These are phyloP conservation scores for Sciurus vulgaris DNA, from an alignment of 2,797 vertebrate species.

Conservation along the genomic window DNA sequence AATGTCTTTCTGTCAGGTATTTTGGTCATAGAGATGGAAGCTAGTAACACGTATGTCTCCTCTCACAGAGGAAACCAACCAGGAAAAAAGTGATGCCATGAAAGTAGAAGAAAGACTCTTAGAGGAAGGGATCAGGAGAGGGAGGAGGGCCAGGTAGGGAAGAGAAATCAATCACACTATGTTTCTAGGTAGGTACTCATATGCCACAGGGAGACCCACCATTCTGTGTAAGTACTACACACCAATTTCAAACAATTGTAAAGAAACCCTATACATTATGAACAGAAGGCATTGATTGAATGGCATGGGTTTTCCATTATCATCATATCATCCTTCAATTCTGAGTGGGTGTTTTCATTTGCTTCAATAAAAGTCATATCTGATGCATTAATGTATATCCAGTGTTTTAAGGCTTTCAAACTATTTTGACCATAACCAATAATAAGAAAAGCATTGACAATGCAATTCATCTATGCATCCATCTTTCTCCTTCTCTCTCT, in stretches of 20 bases:
- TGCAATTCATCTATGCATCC: background rate
- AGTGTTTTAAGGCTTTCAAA: constrained; percentile 46
- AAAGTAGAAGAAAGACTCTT: background rate
- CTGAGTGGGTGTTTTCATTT: background rate
- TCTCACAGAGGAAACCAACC: background rate
- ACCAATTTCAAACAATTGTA: background rate
- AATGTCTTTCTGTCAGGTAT: no score
- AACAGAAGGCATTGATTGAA: background rate
- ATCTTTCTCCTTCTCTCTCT: background rate
- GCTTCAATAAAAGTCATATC: constrained; percentile 21
- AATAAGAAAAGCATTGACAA: constrained; percentile 37
- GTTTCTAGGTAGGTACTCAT: background rate
- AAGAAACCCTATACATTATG: background rate
- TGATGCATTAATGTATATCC: background rate
- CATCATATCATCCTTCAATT: background rate
- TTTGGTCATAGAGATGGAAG: no score
- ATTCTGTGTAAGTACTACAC: background rate
- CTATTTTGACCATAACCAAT: background rate
- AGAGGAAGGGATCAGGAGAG: background rate
- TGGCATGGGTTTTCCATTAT: background rate
- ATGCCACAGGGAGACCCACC: background rate
- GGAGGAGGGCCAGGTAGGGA: no score
- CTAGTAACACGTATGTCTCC: background rate
- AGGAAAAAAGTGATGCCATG: background rate
- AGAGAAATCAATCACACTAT: background rate